These are phyloP conservation scores for Margaritifera margaritifera DNA, from an alignment of 2,888 invertebrate species.

Conservation along the genomic window DNA sequence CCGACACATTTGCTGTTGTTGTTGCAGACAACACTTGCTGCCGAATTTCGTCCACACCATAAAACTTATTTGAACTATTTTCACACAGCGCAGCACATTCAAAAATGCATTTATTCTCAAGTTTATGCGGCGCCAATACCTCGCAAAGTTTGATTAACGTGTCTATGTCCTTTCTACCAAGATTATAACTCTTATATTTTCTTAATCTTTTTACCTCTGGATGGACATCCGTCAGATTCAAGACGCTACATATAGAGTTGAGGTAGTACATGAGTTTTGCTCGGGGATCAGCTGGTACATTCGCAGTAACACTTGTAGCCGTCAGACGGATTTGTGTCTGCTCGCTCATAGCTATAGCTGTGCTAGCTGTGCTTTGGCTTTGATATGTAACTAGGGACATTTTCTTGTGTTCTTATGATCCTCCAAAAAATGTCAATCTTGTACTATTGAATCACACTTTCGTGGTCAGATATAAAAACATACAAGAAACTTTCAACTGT, in stretches of 20 bases:
- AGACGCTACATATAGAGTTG: constrained; percentile 24
- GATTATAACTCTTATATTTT: neutral
- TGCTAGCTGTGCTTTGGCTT: no score
- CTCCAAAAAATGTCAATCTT: no score
- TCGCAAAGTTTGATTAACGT: constrained; percentile 22
- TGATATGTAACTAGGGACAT: no score
- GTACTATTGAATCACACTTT: no score
- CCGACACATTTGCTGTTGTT: no score
- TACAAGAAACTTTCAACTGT: no score
- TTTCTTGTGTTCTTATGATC: no score
- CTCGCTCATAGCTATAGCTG: constrained; percentile 13
- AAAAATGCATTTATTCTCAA: constrained; percentile 34
- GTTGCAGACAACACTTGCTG: constrained; percentile 21
- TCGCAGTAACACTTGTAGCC: constrained; percentile 4
- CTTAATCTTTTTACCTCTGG: neutral
- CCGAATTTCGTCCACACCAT: constrained; percentile 22
- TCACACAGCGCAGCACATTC: constrained; percentile 25
- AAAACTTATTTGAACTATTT: constrained; percentile 25
- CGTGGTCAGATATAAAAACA: no score
- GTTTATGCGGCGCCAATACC: constrained; percentile 22
- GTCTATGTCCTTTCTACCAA: constrained; percentile 20
- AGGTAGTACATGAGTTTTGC: constrained; percentile 39
- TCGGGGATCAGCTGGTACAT: constrained; percentile 21
- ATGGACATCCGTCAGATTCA: constrained; percentile 23
- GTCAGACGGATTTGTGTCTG: constrained; percentile 20